phyloP scores from a whole-genome alignment of 2,113 vertebrate genomes.

The Phocoena phocoena region DNA sequence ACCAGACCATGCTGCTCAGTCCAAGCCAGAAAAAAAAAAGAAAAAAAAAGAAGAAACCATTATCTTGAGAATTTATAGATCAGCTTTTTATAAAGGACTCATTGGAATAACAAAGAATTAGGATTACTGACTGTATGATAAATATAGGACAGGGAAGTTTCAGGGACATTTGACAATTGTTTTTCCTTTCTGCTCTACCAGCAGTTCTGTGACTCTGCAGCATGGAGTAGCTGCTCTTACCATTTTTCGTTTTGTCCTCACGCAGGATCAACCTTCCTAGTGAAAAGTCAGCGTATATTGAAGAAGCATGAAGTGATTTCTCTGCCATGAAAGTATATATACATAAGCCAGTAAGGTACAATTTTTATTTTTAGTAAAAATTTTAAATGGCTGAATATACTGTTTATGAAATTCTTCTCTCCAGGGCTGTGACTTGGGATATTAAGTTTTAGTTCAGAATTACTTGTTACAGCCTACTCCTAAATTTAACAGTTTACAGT shows the following conservation, averaged over 20 bases:
- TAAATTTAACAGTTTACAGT: conserved; percentile 65
- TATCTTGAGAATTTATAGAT: background rate
- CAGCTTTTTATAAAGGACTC: background rate
- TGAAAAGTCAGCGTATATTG: background rate
- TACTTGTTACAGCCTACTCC: conserved; percentile 65
- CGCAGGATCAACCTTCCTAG: background rate
- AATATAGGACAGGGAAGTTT: background rate
- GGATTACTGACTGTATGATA: background rate
- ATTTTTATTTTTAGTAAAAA: conserved; percentile 53
- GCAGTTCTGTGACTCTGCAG: background rate
- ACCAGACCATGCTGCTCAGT: background rate
- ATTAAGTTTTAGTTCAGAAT: conserved; percentile 66
- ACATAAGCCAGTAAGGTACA: background rate
- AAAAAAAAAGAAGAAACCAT: background rate
- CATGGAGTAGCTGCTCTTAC: background rate
- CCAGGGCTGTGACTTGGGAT: conserved; percentile 41
- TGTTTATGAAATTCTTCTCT: conserved; percentile 74
- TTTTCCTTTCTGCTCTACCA: background rate
- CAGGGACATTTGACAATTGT: background rate
- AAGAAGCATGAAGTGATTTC: background rate
- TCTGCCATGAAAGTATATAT: background rate
- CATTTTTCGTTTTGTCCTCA: background rate
- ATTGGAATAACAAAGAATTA: background rate
- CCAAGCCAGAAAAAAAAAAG: background rate
- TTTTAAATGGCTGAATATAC: conserved; percentile 65